Evolutionary conservation across 2,113 vertebrate species (phyloP).

Genomic region (Barbus barbus): DNA sequence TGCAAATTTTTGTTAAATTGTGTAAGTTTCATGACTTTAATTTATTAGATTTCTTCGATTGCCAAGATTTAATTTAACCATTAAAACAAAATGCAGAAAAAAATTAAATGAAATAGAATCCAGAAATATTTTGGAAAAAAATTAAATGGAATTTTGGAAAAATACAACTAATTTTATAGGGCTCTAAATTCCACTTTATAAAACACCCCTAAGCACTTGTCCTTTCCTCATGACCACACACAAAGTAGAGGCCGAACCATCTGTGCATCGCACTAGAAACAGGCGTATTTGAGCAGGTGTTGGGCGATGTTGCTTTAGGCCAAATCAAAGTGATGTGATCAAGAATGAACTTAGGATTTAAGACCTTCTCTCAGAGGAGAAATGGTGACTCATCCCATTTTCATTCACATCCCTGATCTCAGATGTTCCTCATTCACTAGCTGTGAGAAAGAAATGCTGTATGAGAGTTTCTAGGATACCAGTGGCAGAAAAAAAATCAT

Average conservation of each 20-base stretch:
- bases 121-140: no score
- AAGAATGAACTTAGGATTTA: neutral
- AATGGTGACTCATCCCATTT: constrained; percentile 20
- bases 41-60: no score
- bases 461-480: constrained; percentile 28
- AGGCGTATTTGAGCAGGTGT: neutral
- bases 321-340: neutral
- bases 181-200: neutral
- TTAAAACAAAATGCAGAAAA: no score
- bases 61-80: no score
- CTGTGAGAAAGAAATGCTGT: neutral
- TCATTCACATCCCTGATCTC: constrained; percentile 24
- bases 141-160: no score
- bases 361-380: neutral
- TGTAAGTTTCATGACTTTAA: no score
- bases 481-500: neutral
- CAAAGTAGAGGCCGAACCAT: neutral
- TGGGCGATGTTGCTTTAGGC: neutral
- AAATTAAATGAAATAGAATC: no score
- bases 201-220: neutral
- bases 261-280: neutral
- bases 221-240: constrained; percentile 5
- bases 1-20: no score
- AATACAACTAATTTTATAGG: neutral
- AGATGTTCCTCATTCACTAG: constrained; percentile 8